Conservation (phyloP, 2,113 vertebrate species). For the Albula goreensis region DNA sequence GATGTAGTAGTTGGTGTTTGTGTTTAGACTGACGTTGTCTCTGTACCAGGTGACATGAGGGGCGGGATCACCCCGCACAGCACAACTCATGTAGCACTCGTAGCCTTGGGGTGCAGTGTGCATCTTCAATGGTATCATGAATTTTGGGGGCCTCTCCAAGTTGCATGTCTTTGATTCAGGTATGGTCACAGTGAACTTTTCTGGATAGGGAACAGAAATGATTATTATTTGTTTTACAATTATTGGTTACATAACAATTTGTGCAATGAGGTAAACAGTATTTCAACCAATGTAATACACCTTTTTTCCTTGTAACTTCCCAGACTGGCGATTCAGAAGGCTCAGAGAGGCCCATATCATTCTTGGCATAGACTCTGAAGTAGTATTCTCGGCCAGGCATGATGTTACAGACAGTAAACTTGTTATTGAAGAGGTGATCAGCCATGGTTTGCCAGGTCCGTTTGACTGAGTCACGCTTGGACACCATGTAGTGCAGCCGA, state of each 20-base stretch:
- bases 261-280: background rate
- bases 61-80: constrained; percentile 74
- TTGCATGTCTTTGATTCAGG: constrained; percentile 64
- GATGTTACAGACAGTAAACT: constrained; percentile 78
- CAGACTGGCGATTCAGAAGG: constrained; percentile 81
- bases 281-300: constrained; percentile 47
- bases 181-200: constrained; percentile 59
- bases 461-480: constrained; percentile 75
- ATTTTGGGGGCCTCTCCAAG: constrained; percentile 72
- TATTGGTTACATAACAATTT: background rate
- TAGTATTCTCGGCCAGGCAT: constrained; percentile 83
- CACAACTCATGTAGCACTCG: constrained; percentile 88
- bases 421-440: constrained; percentile 83
- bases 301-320: constrained; percentile 69
- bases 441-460: constrained; percentile 73
- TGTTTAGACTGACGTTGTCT: constrained; percentile 74
- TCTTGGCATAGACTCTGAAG: constrained; percentile 87
- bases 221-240: background rate
- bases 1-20: constrained; percentile 73
- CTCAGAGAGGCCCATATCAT: constrained; percentile 78
- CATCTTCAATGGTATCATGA: constrained; percentile 77
- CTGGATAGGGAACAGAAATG: constrained; percentile 60
- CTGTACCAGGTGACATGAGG: constrained; percentile 86
- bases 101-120: constrained; percentile 80
- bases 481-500: constrained; percentile 79